Conservation (phyloP, 2,888 invertebrate species). For the Melanostoma scalare region DNA sequence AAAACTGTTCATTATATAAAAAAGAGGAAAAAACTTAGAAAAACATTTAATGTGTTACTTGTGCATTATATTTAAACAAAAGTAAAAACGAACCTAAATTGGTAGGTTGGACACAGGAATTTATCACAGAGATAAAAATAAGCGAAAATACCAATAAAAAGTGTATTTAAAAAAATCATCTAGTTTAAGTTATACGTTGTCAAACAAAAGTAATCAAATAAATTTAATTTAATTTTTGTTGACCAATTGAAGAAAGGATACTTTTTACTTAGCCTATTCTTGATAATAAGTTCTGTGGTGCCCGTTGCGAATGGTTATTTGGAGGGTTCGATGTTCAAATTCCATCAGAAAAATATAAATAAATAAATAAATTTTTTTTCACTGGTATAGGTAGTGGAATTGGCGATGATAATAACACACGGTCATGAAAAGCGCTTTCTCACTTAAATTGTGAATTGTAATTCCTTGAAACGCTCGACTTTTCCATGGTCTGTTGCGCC, state of each 20-base stretch:
- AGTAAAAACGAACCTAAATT: background rate
- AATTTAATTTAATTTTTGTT: constrained; percentile 60
- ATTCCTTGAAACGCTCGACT: too few species aligned
- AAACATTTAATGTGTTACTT: constrained; percentile 6
- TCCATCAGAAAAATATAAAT: too few species aligned
- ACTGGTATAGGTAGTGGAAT: too few species aligned
- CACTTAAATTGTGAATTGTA: too few species aligned
- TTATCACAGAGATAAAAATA: constrained; percentile 11
- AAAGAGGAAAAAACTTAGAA: background rate
- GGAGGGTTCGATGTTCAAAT: too few species aligned
- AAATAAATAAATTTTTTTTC: too few species aligned
- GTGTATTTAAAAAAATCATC: constrained; percentile 53
- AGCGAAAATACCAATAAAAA: constrained; percentile 64
- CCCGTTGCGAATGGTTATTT: too few species aligned
- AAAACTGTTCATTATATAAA: background rate
- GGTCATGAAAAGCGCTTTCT: too few species aligned
- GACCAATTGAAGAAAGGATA: constrained; percentile 18
- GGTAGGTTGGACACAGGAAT: background rate
- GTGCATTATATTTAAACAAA: background rate
- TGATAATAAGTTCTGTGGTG: too few species aligned
- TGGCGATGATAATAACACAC: too few species aligned
- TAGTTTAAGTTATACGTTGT: constrained; percentile 46
- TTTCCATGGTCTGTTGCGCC: too few species aligned
- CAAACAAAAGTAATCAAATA: constrained; percentile 52
- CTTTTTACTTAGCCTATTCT: background rate